Conservation (phyloP, 1,140 invertebrate genomes). For the Lethrus apterus region DNA sequence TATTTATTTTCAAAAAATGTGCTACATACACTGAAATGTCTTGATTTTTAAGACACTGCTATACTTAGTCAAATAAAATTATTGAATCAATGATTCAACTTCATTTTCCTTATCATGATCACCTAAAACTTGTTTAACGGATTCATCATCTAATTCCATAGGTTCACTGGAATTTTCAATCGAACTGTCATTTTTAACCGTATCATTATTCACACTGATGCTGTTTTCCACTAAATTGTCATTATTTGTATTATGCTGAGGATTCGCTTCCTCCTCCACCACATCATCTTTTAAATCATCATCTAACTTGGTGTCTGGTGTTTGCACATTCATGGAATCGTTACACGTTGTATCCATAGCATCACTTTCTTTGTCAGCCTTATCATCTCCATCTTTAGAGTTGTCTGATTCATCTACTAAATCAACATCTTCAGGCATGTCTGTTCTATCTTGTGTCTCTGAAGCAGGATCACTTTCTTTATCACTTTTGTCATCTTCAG, state of each 20-base stretch:
- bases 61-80: neutral
- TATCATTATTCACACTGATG: too few relatives aligned
- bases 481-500: neutral
- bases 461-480: neutral
- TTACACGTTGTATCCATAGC: neutral
- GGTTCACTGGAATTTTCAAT: too few relatives aligned
- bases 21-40: constrained; percentile 11
- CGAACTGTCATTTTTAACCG: too few relatives aligned
- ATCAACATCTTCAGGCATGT: neutral
- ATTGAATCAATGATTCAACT: neutral
- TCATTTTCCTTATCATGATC: neutral
- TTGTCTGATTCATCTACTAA: neutral
- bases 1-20: constrained; percentile 4
- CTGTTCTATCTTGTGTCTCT: neutral
- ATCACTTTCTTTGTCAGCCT: too few relatives aligned
- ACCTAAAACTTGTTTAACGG: constrained; percentile 1
- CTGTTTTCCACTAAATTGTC: too few relatives aligned
- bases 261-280: too few relatives aligned
- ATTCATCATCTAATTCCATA: neutral
- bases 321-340: constrained; percentile 3
- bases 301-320: constrained; percentile 8
- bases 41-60: constrained; percentile 10
- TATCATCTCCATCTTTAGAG: neutral
- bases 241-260: too few relatives aligned
- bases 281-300: constrained; percentile 1